Percentiles rank a stretch among this genome's conserved stretches.
Conservation (phyloP, 2,888 invertebrate genomes). For the Ypsolopha scabrella region DNA sequence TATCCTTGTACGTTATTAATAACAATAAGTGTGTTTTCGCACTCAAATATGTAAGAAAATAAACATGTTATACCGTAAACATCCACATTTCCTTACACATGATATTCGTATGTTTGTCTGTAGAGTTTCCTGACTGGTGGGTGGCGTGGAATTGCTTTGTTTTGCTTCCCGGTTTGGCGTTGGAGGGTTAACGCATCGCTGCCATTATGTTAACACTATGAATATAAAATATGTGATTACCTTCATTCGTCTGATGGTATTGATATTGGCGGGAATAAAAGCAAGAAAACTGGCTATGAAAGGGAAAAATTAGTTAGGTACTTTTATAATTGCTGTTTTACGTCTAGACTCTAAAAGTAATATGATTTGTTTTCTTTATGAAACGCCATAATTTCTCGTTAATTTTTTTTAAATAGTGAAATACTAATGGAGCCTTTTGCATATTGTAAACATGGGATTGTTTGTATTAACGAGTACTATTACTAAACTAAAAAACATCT, state of each 20-base stretch:
- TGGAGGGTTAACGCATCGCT: conserved; percentile 17
- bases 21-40: conserved; percentile 20
- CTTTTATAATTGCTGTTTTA: too few relatives aligned
- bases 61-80: conserved; percentile 41
- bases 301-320: too few relatives aligned
- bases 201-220: conserved; percentile 5
- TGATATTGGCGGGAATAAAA: neutral
- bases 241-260: neutral
- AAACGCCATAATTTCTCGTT: too few relatives aligned
- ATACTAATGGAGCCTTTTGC: too few relatives aligned
- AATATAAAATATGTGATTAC: conserved; percentile 1
- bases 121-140: conserved; percentile 25
- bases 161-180: conserved; percentile 26
- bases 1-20: conserved; percentile 10
- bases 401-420: too few relatives aligned
- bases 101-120: conserved; percentile 37
- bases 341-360: too few relatives aligned
- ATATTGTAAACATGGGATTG: too few relatives aligned
- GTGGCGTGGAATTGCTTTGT: conserved; percentile 46
- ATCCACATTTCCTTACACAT: conserved; percentile 47
- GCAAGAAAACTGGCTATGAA: too few relatives aligned
- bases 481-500: too few relatives aligned
- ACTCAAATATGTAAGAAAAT: conserved; percentile 28
- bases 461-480: too few relatives aligned
- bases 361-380: too few relatives aligned